A percentile compares a stretch with the other conserved stretches of the same genome.
These are phyloP conservation scores for Myotis lucifugus DNA, from an alignment of 2,113 vertebrate species.

Conservation along the genomic window DNA sequence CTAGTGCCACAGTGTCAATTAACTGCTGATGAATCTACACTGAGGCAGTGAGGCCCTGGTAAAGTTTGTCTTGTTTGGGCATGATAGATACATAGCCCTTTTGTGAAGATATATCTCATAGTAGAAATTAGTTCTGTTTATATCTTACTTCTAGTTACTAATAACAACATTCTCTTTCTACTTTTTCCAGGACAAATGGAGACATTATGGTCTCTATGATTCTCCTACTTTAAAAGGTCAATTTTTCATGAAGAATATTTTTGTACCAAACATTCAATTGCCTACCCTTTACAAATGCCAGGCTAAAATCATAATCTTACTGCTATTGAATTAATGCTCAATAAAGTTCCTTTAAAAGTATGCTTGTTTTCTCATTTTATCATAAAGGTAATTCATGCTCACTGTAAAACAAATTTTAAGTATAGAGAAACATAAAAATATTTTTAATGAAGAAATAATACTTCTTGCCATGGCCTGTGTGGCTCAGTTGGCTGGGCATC, in stretches of 20 bases:
- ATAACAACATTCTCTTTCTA: not conserved
- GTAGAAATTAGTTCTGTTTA: not conserved
- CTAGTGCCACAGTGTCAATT: not conserved
- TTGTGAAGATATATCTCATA: not conserved
- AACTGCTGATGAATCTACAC: not conserved
- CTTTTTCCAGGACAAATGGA: constrained; percentile 28
- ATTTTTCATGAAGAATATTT: not conserved
- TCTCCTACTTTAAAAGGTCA: not conserved
- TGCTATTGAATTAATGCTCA: not conserved
- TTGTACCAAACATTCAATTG: not conserved
- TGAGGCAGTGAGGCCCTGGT: not conserved
- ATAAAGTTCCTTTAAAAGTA: not conserved
- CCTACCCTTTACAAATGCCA: not conserved
- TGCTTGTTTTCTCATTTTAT: not conserved
- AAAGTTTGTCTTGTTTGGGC: no score
- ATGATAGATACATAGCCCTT: not conserved
- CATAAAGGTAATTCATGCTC: not conserved
- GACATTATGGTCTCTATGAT: not conserved
- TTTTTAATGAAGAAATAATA: not conserved
- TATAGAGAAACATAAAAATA: not conserved
- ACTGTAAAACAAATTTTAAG: not conserved
- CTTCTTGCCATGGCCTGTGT: not conserved
- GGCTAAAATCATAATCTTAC: not conserved
- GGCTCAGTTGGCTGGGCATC: not conserved
- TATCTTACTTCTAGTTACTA: not conserved